Evolutionary conservation across 1,140 invertebrate genomes (phyloP), one percentile per base, ranked within the genome.

Genomic region (Wiebesia pumilae): DNA sequence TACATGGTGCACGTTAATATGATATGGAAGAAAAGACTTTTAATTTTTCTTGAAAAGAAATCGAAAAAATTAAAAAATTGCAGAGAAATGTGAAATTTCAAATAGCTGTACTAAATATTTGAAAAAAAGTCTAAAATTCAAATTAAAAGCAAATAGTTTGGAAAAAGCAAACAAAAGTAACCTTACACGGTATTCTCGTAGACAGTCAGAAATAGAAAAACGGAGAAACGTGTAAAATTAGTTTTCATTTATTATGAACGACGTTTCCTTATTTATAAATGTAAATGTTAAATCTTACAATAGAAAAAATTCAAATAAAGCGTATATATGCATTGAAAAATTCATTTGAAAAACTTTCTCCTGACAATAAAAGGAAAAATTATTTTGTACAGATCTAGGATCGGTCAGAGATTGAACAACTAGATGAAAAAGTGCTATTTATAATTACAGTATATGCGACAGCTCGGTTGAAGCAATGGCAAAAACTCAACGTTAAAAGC

Each of bases 91-190:
- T 1, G 30, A 35, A 14, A 35, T 7, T 30, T 16, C 6, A 35
- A 14, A 71, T 24, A 35, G 7, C 40, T 12, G 33, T 47, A 82
- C 35, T 30, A 65, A 51, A 82, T 71, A 27, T 81, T 21, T 19
- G 21, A 0, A 24, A 47, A 38, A 67, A 58, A 35, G 14, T 77
- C 10, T 19, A 84, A 65, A 78, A 84, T 77, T 33, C 35, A 27
- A 77, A 54, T 10, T 2, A 1, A 9, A 62, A n/a, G 12, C 33
- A 1, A 40, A 27, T 47, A 71, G 43, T 80, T 80, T 9, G 4
- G 33, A 38, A 54, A 85, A 85, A 35, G 62, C 62, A 85, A 80
- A 84, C 9, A 77, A n/a, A 54, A 27, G n/a, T 54, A 75, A 19
- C 12, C 21, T 40, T 62, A 24, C 24, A n/a, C 24, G 21, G 58